Evolutionary conservation across 2,113 vertebrate genomes (phyloP).

Genomic region (Mirza zaza): DNA sequence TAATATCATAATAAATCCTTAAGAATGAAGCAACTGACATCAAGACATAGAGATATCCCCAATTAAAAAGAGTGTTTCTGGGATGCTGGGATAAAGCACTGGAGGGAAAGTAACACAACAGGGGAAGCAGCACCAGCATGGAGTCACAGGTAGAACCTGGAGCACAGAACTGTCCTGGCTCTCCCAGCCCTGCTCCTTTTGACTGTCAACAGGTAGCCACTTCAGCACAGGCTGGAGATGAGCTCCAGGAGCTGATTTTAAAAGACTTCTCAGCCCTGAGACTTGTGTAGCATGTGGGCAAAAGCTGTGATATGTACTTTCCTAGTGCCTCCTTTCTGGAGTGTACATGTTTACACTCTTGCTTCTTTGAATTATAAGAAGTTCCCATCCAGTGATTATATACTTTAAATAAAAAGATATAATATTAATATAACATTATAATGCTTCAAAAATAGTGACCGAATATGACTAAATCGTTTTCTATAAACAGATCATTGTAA

Average conservation of each 20-base stretch:
- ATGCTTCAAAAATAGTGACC: background rate
- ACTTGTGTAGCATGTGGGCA: accelerated
- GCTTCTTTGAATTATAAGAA: background rate
- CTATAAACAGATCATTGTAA: background rate
- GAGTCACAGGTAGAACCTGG: background rate
- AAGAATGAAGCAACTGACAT: background rate
- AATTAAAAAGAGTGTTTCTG: background rate
- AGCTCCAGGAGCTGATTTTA: background rate
- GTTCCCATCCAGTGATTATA: accelerated
- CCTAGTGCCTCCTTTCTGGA: background rate
- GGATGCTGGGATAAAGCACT: background rate
- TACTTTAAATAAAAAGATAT: background rate
- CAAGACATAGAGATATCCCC: background rate
- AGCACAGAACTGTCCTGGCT: background rate
- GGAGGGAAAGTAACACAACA: background rate
- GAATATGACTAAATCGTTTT: background rate
- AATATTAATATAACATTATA: background rate
- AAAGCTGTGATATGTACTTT: background rate
- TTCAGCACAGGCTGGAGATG: background rate
- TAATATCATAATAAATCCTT: conserved; percentile 23
- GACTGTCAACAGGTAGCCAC: background rate
- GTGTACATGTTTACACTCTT: background rate
- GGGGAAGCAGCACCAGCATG: accelerated
- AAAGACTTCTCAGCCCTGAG: background rate
- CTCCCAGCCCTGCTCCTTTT: background rate